Percentiles rank a stretch among this genome's conserved stretches.
Evolutionary conservation across 1,140 invertebrate genomes (phyloP).

Genomic region (Caenorhabditis inopinata): DNA sequence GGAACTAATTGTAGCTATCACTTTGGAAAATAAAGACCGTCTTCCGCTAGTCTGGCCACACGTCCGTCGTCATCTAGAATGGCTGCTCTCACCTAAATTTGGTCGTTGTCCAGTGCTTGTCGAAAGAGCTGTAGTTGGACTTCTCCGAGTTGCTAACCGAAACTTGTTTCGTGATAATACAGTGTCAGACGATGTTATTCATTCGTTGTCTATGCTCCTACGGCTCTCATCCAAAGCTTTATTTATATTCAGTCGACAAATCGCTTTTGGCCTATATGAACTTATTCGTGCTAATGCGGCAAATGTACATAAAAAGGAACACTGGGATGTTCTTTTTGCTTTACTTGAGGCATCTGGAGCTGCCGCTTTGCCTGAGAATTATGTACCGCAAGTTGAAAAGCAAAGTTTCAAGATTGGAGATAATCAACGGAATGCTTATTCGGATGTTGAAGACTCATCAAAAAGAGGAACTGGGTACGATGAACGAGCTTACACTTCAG

Average conservation of each 20-base stretch:
- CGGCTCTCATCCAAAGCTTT: conserved; percentile 75
- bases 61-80: conserved; percentile 75
- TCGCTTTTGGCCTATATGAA: conserved; percentile 85
- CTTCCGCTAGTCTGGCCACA: conserved; percentile 78
- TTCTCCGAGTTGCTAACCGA: conserved; percentile 82
- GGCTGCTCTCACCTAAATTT: conserved; percentile 50
- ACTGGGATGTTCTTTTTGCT: conserved; percentile 89
- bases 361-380: conserved; percentile 64
- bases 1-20: conserved; percentile 85
- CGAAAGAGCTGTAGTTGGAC: conserved; percentile 82
- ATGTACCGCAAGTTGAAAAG: not conserved
- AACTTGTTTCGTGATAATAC: conserved; percentile 58
- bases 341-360: conserved; percentile 89
- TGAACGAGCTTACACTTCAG: conserved; percentile 48
- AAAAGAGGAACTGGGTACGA: not conserved
- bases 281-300: conserved; percentile 88
- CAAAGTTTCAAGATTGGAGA: not conserved
- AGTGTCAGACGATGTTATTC: conserved; percentile 70
- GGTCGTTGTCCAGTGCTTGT: conserved; percentile 72
- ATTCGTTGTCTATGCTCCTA: conserved; percentile 75
- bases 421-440: conserved; percentile 38
- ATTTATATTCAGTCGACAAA: conserved; percentile 74
- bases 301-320: conserved; percentile 85
- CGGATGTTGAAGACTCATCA: conserved; percentile 36
- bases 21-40: conserved; percentile 88